Percentiles rank a stretch among this genome's conserved stretches.
Conservation (phyloP, 2,113 vertebrate genomes). For the Poeciliopsis occidentalis region DNA sequence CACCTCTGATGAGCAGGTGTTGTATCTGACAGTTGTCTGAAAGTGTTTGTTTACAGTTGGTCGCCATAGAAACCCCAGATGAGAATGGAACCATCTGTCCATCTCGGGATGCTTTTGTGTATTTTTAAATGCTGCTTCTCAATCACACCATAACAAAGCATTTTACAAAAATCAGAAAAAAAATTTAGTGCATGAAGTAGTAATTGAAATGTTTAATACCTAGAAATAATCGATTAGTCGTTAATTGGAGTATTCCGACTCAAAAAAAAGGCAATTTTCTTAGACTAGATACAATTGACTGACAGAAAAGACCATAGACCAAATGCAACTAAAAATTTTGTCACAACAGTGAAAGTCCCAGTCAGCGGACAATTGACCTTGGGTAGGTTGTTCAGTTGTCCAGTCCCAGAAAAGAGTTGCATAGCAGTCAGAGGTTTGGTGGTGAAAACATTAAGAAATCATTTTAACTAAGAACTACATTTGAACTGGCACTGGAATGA, state of each 20-base stretch:
- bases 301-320: background rate
- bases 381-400: too few species aligned
- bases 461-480: background rate
- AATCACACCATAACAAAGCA: background rate
- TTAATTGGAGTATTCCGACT: too few species aligned
- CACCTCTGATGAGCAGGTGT: background rate
- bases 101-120: background rate
- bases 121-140: background rate
- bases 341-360: too few species aligned
- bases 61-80: background rate
- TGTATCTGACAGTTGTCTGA: background rate
- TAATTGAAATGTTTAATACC: background rate
- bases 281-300: conserved; percentile 9
- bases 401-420: too few species aligned
- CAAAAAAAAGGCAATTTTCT: background rate
- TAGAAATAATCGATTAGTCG: too few species aligned
- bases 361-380: too few species aligned
- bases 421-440: too few species aligned
- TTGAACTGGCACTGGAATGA: background rate
- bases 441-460: background rate
- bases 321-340: background rate
- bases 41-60: background rate
- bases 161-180: background rate
- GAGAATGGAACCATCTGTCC: background rate
- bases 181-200: background rate